Evolutionary conservation across 2,888 invertebrate species (phyloP), one percentile per base, ranked within the genome.

Genomic region (Eupithecia abbreviata): DNA sequence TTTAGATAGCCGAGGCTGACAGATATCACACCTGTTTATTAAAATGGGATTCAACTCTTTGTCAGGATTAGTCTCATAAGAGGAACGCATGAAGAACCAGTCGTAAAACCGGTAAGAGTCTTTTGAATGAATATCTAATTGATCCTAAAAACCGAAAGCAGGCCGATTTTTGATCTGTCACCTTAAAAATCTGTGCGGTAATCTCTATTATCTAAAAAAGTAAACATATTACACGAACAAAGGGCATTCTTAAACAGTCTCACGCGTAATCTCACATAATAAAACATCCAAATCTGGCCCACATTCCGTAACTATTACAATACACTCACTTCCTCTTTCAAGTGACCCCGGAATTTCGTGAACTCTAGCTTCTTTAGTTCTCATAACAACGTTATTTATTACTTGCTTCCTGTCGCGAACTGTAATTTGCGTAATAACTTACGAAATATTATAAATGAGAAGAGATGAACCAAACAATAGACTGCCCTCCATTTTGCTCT

Each of bases 391-490:
- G 81, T 84, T 81, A 84, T 83, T 86, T 82, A 81, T 83, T 84
- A 72, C 75, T 74, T 71, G 51, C 82, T 83, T 83, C 84, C 83
- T 85, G 87, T 83, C 84, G 86, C 82, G 83, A 87, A 85, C 68
- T 88, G 84, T 68, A 76, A 83, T 87, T 89, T 88, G 87, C 88
- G 87, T 88, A 88, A 89, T 82, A 82, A 80, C 81, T 92, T 92
- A 90, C 87, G 90, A 89, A 90, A 92, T 87, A 69, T 71, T 79
- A 42, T 79, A 74, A 82, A 84, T 85, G 81, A 84, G 85, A 84
- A 84, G 81, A 84, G 85, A 85, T 85, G 85, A 82, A 73, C 82
- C 82, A 82, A 90, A 92, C 93, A 92, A 92, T 92, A 86, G 88
- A 85, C 88, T 89, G 90, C 89, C 87, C 88, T 88, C 85, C 85